Percentiles rank a stretch among this genome's conserved stretches.
Conservation (phyloP, 2,797 vertebrate species). For the Phrynocephalus forsythii region DNA sequence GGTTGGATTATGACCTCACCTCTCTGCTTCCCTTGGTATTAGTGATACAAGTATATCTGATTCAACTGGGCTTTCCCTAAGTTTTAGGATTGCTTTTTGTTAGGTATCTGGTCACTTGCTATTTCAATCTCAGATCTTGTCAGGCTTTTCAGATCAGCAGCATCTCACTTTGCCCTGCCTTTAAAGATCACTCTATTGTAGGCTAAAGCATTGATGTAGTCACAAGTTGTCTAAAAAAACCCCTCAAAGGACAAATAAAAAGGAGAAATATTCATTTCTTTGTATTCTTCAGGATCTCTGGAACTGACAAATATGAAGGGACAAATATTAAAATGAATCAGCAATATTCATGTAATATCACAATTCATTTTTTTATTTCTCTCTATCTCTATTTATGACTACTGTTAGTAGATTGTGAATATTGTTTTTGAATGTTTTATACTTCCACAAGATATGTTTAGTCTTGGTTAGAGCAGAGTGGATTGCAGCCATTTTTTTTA, state of each 20-base stretch:
- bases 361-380: too few relatives aligned
- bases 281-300: too few relatives aligned
- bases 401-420: background rate
- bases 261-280: too few relatives aligned
- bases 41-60: background rate
- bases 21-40: background rate
- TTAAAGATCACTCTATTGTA: too few relatives aligned
- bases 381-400: background rate
- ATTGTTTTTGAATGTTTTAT: background rate
- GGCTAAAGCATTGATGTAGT: too few relatives aligned
- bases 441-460: background rate
- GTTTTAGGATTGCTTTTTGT: background rate
- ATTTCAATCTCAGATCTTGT: background rate
- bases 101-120: background rate
- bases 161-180: too few relatives aligned
- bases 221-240: too few relatives aligned
- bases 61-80: background rate
- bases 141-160: background rate
- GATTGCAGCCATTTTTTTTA: slow-evolving; percentile 2
- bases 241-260: too few relatives aligned
- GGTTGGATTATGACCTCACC: too few relatives aligned
- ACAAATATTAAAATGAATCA: too few relatives aligned
- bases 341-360: too few relatives aligned
- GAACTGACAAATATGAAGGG: too few relatives aligned
- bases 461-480: background rate